Evolutionary conservation across 2,888 invertebrate species (phyloP), one percentile per base, ranked within the genome.

Genomic region (Diaphora mendica): DNA sequence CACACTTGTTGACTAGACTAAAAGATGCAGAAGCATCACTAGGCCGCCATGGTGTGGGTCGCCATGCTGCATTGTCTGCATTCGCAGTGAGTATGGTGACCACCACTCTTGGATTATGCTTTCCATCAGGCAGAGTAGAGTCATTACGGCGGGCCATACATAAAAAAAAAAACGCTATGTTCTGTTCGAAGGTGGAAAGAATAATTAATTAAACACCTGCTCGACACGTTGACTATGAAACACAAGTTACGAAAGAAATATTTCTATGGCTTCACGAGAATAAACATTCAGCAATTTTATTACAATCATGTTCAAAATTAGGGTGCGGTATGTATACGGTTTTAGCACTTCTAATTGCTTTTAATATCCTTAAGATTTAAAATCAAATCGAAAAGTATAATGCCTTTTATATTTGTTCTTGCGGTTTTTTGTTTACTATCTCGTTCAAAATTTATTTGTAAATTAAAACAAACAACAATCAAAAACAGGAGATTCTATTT

Each of bases 191-290:
- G 81, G 77, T 79, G 83, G 82, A 70, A 85, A 86, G 83, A 86
- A 86, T 88, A 86, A 91, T 89, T 90, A 90, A 92, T 89, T 88
- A 87, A 89, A 89, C 90, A 91, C 89, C 88, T 88, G 87, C 84
- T 82, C 72, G 77, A 75, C 26, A 44, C 44, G 11, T n/a, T 17
- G 30, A 44, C 82, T 79, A 87, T 87, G 86, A 87, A 91, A 88
- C 87, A 87, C 80, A 75, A 79, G 79, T 84, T 81, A 85, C 83
- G 86, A 82, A 82, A 71, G 76, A 85, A 82, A 68, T 71, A 81
- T 86, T 85, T 81, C 77, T 73, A 85, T 78, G 77, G 73, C 68
- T 76, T 73, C 30, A 51, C 77, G 78, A 75, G 80, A 81, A 86
- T 83, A 79, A 62, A 59, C 30, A 48, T 59, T 62, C 74, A 72